phyloP scores from a whole-genome alignment of 2,888 invertebrate species.

The Sphecodes monilicornis region DNA sequence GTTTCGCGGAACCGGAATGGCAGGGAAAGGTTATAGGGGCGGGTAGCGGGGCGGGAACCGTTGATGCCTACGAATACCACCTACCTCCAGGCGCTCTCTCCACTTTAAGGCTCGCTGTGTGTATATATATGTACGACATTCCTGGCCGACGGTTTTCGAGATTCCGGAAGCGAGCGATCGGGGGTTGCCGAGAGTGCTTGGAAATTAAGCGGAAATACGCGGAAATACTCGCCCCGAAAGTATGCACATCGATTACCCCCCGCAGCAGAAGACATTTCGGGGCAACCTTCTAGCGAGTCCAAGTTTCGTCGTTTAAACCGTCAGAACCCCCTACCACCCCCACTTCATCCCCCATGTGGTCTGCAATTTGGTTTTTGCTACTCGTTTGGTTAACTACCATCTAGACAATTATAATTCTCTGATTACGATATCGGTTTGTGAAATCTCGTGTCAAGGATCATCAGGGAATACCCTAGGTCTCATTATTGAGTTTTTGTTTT shows the following conservation, averaged over 20 bases:
- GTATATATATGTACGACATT: constrained; percentile 46
- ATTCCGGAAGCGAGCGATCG: constrained; percentile 48
- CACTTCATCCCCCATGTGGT: no score
- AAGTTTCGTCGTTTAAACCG: neutral
- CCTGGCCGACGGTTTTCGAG: constrained; percentile 60
- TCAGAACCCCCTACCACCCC: neutral
- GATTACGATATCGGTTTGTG: neutral
- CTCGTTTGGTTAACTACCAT: neutral
- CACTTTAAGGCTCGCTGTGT: constrained; percentile 26
- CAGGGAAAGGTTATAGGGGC: constrained; percentile 15
- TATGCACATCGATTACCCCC: constrained; percentile 30
- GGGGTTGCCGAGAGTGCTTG: constrained; percentile 47
- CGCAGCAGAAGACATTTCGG: constrained; percentile 2
- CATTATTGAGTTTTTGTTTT: no score
- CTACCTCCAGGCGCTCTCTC: constrained; percentile 7
- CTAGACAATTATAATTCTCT: no score
- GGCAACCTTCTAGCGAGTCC: neutral
- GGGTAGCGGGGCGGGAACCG: neutral
- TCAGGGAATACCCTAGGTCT: no score
- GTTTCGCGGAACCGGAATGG: constrained; percentile 69
- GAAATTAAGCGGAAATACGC: constrained; percentile 64
- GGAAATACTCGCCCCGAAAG: constrained; percentile 20
- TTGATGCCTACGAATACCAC: constrained; percentile 42
- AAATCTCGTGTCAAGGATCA: no score
- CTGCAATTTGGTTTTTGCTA: neutral